Evolutionary conservation across 2,797 vertebrate genomes (phyloP), one percentile per base, ranked within the genome.

Genomic region (Ispidina picta): DNA sequence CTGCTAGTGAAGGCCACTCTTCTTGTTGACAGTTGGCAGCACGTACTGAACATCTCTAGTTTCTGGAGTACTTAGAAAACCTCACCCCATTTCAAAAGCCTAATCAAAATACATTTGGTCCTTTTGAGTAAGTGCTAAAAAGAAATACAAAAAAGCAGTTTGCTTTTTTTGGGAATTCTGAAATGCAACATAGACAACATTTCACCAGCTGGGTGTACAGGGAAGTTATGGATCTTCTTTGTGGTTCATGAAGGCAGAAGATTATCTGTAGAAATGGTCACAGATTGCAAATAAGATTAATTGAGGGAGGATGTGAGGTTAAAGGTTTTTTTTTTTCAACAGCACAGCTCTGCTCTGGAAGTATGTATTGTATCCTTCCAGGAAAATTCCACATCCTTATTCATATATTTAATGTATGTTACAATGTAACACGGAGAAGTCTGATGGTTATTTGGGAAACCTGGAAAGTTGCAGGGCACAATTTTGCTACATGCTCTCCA

Each of bases 401-500:
- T 55, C 12, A 4, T 33, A 14, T 52, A 11, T 70, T 89, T 54
- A 21, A 10, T 69, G 21, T 35, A 15, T 31, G 2, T 59, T 73
- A 49, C 48, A 49, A 16, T 8, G 15, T 49, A 49, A 23, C 48
- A 49, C 48, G 26, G 48, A 49, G 25, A 64, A 19, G n/a, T 59
- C 60, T 54, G 62, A 14, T 51, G 17, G 8, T 64, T 51, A 8
- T 70, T 70, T 81, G 51, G 54, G 46, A 64, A 83, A 46, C 28
- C 10, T 56, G n/a, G 33, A 10, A 70, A 66, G 28, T 73, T 71
- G 37, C 18, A 37, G 54, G 19, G 9, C n/a, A 11, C 31, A 9
- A 4, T 20, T 78, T 29, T 81, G 39, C 46, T 76, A 1, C 18
- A 2, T 29, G 8, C 1, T 0, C 41, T 31, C 5, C 0, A 0